A percentile compares a stretch with the other conserved stretches of the same genome.
Evolutionary conservation across 1,140 invertebrate genomes (phyloP).

Genomic region (Micrasema minimum): DNA sequence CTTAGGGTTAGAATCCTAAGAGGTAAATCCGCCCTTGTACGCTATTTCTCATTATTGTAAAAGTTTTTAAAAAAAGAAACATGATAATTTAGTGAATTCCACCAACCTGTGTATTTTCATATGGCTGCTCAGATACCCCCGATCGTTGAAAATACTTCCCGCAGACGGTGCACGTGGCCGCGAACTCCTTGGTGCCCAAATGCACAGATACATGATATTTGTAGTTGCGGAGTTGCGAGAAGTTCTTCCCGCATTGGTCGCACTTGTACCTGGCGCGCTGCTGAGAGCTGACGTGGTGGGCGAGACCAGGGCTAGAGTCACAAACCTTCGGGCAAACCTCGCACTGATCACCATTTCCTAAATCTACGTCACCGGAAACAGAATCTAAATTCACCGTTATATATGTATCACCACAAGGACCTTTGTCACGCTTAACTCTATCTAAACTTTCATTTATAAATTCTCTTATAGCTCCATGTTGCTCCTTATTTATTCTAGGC

Average conservation of each 20-base stretch:
- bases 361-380: neutral
- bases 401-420: too few species aligned
- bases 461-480: too few species aligned
- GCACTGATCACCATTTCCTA: neutral
- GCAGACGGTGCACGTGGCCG: conserved; percentile 79
- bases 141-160: conserved; percentile 82
- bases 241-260: conserved; percentile 80
- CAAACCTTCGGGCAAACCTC: conserved; percentile 55
- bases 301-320: conserved; percentile 50
- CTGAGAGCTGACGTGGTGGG: conserved; percentile 54
- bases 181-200: conserved; percentile 79
- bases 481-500: too few species aligned
- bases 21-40: too few species aligned
- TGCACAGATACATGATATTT: conserved; percentile 82
- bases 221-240: conserved; percentile 81
- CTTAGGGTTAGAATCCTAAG: too few species aligned
- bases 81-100: too few species aligned
- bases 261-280: conserved; percentile 73
- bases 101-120: conserved; percentile 78
- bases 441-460: too few species aligned
- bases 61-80: too few species aligned
- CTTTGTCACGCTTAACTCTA: too few species aligned
- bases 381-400: neutral
- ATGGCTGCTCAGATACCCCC: conserved; percentile 80
- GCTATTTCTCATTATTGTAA: too few species aligned